These are phyloP conservation scores for Athrips mouffetella DNA, from an alignment of 2,888 invertebrate species.

Conservation along the genomic window DNA sequence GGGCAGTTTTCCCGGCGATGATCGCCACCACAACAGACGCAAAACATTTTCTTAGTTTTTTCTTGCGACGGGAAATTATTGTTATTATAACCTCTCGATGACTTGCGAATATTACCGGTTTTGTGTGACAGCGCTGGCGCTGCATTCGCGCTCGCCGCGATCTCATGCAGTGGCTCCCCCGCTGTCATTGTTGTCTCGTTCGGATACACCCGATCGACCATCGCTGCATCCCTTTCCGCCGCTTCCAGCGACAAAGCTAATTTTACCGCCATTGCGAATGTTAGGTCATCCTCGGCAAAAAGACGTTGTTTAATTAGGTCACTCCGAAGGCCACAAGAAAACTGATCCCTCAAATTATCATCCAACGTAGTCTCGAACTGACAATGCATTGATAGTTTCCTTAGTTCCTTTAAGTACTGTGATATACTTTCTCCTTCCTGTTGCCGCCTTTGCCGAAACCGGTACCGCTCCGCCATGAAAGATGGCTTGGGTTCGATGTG, in stretches of 20 bases:
- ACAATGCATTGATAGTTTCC: background rate
- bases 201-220: background rate
- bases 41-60: too few species aligned
- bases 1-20: background rate
- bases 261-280: background rate
- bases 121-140: too few species aligned
- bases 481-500: background rate
- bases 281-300: background rate
- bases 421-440: background rate
- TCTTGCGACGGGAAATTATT: too few species aligned
- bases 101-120: too few species aligned
- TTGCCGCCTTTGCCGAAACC: background rate
- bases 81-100: background rate
- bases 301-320: background rate
- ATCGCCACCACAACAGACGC: background rate
- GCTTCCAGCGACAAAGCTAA: background rate
- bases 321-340: background rate
- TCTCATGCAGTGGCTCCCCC: background rate
- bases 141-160: background rate
- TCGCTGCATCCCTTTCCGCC: background rate
- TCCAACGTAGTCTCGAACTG: background rate
- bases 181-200: too few species aligned
- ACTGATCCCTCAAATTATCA: constrained; percentile 1
- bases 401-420: too few species aligned
- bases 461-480: background rate